Conservation (phyloP, 2,113 vertebrate genomes). For the Vicugna pacos region DNA sequence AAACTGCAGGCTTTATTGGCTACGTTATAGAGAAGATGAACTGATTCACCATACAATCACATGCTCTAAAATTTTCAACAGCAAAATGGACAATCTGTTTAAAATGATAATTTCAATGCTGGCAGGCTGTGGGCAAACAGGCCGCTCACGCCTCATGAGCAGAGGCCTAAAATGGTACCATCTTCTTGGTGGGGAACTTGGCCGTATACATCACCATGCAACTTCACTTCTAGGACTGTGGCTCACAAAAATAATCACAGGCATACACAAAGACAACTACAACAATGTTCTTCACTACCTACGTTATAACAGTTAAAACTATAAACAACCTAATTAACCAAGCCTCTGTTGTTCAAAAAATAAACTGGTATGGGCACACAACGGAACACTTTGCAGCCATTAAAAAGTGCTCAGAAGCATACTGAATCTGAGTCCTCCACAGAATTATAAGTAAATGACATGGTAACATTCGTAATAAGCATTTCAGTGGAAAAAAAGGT, state of each 20-base stretch:
- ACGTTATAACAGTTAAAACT: slow-evolving; percentile 3
- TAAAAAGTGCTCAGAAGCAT: not conserved
- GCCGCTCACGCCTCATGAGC: accelerated
- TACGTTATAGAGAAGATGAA: not conserved
- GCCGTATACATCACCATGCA: not conserved
- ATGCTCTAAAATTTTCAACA: not conserved
- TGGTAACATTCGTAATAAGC: not conserved
- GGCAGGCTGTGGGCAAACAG: not conserved
- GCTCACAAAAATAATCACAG: not conserved
- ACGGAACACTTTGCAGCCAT: not conserved
- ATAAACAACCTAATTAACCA: not conserved
- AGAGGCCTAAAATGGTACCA: not conserved
- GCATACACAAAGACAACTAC: not conserved
- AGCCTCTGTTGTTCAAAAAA: not conserved
- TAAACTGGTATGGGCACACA: not conserved
- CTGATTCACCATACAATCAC: not conserved
- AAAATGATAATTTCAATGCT: not conserved
- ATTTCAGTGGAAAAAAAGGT: not conserved
- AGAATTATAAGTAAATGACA: not conserved
- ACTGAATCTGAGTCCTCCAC: not conserved
- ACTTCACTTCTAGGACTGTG: not conserved
- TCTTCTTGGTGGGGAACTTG: not conserved
- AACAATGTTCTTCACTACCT: not conserved
- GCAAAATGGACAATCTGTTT: not conserved
- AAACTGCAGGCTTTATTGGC: not conserved